phyloP scores from a whole-genome alignment of 2,888 invertebrate species.

The Agrilus mali region DNA sequence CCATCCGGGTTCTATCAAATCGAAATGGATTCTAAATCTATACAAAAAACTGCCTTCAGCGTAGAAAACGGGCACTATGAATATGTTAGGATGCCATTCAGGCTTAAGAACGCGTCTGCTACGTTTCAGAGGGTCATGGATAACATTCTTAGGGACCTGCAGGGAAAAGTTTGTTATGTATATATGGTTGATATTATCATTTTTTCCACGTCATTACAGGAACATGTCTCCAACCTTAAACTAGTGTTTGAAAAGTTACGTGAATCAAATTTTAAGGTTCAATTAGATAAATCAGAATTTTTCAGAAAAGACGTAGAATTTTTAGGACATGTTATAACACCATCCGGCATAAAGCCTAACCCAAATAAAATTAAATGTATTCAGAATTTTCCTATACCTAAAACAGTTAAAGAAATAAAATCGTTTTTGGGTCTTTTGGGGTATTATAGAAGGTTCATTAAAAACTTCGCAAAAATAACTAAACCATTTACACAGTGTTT shows the following conservation, averaged over 20 bases:
- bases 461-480: constrained; percentile 9
- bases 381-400: too few species aligned
- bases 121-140: constrained; percentile 25
- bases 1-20: constrained; percentile 18
- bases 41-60: constrained; percentile 21
- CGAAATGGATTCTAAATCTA: constrained; percentile 9
- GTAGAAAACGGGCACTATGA: constrained; percentile 21
- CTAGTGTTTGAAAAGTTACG: constrained; percentile 14
- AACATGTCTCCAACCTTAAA: constrained; percentile 16
- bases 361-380: too few species aligned
- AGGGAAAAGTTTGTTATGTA: constrained; percentile 16
- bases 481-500: constrained; percentile 9
- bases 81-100: constrained; percentile 22
- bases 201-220: constrained; percentile 15
- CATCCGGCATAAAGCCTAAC: too few species aligned
- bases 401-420: too few species aligned
- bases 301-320: too few species aligned
- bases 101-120: constrained; percentile 21
- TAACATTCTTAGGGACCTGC: constrained; percentile 17
- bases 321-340: too few species aligned
- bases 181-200: constrained; percentile 20
- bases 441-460: too few species aligned
- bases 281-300: too few species aligned
- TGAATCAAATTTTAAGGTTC: constrained; percentile 3
- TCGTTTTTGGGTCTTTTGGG: too few species aligned